Evolutionary conservation across 1,140 invertebrate species (phyloP).

Genomic region (Trichonephila clavipes): DNA sequence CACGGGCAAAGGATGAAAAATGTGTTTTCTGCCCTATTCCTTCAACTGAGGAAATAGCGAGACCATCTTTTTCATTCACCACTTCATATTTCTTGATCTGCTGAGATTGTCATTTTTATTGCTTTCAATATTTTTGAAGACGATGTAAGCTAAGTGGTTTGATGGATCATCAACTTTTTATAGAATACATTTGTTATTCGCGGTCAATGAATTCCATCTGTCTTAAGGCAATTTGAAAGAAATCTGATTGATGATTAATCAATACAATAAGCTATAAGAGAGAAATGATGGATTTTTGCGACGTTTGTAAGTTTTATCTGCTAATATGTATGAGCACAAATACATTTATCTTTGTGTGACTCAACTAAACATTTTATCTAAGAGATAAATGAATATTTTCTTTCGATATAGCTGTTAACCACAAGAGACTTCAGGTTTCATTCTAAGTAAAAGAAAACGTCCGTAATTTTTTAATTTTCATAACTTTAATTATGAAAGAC

Average conservation of each 20-base stretch:
- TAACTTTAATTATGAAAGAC: no score
- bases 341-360: no score
- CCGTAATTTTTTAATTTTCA: no score
- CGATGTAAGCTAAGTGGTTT: constrained; percentile 40
- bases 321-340: no score
- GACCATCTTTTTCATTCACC: constrained; percentile 28
- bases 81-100: constrained; percentile 49
- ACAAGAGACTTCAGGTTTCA: no score
- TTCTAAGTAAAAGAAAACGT: no score
- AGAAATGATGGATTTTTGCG: no score
- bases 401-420: no score
- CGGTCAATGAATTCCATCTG: neutral
- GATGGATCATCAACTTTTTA: constrained; percentile 3
- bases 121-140: neutral
- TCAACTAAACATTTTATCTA: no score
- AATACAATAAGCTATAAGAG: no score
- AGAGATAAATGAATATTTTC: no score
- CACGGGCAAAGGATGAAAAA: constrained; percentile 32
- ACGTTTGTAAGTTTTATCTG: no score
- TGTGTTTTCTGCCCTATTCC: constrained; percentile 34
- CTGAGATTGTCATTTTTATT: constrained; percentile 36
- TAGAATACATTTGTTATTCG: neutral
- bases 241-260: neutral
- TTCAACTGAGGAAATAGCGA: constrained; percentile 26
- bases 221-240: neutral